Percentiles rank a stretch among this genome's conserved stretches.
Conservation (phyloP, 2,797 vertebrate species). For the Cossypha caffra region DNA sequence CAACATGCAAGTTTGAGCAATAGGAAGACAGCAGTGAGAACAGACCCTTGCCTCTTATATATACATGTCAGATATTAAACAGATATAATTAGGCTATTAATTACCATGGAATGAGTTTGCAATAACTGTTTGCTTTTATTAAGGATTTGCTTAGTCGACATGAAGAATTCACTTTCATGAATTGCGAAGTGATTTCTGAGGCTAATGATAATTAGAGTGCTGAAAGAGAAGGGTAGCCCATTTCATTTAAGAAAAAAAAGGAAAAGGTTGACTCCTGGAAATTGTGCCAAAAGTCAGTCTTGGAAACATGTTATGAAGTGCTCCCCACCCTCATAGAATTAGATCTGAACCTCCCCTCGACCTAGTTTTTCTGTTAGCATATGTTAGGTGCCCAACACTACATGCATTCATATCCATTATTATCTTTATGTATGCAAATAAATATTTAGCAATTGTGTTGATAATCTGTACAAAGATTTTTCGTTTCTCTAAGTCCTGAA, state of each 20-base stretch:
- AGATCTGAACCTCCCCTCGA: rapidly evolving
- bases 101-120: not conserved
- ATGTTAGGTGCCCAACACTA: not conserved
- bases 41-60: not conserved
- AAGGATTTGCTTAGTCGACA: not conserved
- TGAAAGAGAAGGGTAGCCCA: not conserved
- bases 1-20: not conserved
- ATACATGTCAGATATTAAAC: not conserved
- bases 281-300: not conserved
- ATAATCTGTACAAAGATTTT: not conserved
- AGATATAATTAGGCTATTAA: not conserved
- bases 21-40: not conserved
- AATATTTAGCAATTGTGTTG: not conserved
- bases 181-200: not conserved
- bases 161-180: constrained; percentile 14
- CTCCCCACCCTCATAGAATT: not conserved
- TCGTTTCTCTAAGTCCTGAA: not conserved
- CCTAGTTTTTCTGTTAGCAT: not conserved
- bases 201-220: not conserved
- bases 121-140: not conserved
- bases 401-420: not conserved
- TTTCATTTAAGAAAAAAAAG: not conserved
- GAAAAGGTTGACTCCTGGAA: not conserved
- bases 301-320: not conserved
- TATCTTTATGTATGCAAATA: not conserved